phyloP scores from a whole-genome alignment of 35 echinoderm and acorn worm species.

The Ophioderma brevispina region DNA sequence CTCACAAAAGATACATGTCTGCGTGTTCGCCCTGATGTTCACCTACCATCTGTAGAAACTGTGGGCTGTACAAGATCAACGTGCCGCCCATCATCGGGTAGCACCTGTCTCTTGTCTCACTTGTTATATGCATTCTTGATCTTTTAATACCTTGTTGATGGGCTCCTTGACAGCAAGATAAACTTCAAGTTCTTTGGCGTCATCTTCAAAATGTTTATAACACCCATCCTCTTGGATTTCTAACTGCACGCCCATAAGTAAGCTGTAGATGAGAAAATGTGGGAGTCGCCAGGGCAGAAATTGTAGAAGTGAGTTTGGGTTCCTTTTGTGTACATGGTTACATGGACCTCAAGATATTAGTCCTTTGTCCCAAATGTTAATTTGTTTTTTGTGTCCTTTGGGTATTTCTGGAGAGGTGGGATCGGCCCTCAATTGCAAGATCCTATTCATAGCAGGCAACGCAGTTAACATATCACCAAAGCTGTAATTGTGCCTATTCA shows the following conservation, averaged over 20 bases:
- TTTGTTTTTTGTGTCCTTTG: conserved; percentile 11
- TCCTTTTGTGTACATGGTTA: not conserved
- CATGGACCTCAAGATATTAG: not conserved
- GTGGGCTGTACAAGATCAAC: not conserved
- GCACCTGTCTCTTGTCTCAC: not conserved
- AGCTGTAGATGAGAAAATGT: not conserved
- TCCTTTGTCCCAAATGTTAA: not conserved
- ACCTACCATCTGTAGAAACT: not conserved
- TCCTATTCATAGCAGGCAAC: not conserved
- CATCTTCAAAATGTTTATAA: not conserved
- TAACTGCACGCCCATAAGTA: not conserved
- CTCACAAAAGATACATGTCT: not conserved
- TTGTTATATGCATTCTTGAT: not conserved
- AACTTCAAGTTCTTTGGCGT: not conserved
- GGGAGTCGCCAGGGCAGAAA: not conserved
- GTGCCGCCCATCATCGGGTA: not conserved
- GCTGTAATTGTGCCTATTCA: not conserved
- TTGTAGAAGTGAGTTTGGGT: not conserved
- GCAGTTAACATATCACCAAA: conserved; percentile 11
- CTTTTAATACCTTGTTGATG: too few species aligned
- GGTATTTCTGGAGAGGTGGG: not conserved
- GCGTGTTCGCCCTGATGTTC: not conserved
- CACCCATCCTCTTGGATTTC: not conserved
- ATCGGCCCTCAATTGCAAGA: not conserved
- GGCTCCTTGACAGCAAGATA: not conserved